A percentile compares a stretch with the other conserved stretches of the same genome.
Conservation (phyloP, 2,113 vertebrate genomes). For the Rutilus rutilus region DNA sequence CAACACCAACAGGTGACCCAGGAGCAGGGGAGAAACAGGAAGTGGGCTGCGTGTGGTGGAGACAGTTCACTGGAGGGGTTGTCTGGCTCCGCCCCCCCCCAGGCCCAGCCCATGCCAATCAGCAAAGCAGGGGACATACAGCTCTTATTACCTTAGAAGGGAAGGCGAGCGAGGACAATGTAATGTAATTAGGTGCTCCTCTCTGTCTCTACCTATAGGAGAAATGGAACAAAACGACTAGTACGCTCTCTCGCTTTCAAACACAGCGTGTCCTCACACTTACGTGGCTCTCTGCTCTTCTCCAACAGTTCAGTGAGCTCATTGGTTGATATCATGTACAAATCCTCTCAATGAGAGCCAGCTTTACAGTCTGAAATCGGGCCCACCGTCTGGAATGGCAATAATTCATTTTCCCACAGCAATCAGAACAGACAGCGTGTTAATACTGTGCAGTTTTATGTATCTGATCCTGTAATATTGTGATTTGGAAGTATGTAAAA, state of each 20-base stretch:
- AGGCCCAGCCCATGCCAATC: slow-evolving; percentile 27
- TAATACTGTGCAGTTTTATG: slow-evolving; percentile 46
- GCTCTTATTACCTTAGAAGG: slow-evolving; percentile 40
- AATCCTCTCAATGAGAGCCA: slow-evolving; percentile 31
- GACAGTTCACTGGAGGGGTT: slow-evolving; percentile 79
- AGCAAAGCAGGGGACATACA: slow-evolving; percentile 19
- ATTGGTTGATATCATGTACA: slow-evolving; percentile 24
- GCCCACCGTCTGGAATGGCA: slow-evolving; percentile 33
- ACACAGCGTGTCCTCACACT: slow-evolving; percentile 41
- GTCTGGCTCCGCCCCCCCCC: slow-evolving; percentile 72
- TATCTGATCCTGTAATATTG: slow-evolving; percentile 54
- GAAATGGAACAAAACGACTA: not conserved
- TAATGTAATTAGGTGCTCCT: slow-evolving; percentile 13
- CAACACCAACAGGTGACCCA: slow-evolving; percentile 93
- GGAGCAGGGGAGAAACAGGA: slow-evolving; percentile 82
- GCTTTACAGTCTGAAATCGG: slow-evolving; percentile 36
- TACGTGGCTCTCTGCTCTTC: slow-evolving; percentile 25
- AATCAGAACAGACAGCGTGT: slow-evolving; percentile 18
- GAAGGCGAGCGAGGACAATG: slow-evolving; percentile 16
- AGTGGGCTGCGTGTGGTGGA: slow-evolving; percentile 78
- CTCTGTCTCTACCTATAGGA: slow-evolving; percentile 7
- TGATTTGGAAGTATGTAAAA: slow-evolving; percentile 32
- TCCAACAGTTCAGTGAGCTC: slow-evolving; percentile 32
- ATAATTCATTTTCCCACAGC: slow-evolving; percentile 50
- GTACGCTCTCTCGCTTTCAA: not conserved